These are phyloP conservation scores for Zaprionus davidi DNA, from an alignment of 1,140 invertebrate genomes.

Conservation along the genomic window DNA sequence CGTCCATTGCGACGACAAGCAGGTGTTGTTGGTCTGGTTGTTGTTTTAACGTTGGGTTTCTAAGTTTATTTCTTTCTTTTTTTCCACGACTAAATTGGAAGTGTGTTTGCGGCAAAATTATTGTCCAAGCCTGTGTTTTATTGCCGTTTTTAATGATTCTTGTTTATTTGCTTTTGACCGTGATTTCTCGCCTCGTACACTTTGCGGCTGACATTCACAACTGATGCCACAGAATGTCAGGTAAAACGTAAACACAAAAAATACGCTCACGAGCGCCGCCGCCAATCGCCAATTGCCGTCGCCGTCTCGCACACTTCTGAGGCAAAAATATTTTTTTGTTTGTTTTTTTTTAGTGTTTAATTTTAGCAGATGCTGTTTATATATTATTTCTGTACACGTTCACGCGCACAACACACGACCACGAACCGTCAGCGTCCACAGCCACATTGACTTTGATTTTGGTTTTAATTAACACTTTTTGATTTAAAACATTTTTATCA, in stretches of 20 bases:
- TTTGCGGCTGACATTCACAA: conserved; percentile 69
- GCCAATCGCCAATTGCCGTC: conserved; percentile 48
- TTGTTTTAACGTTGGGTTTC: not conserved
- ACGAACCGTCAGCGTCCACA: conserved; percentile 69
- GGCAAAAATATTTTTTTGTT: conserved; percentile 14
- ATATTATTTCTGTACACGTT: conserved; percentile 42
- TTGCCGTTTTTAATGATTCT: conserved; percentile 63
- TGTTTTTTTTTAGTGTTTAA: conserved; percentile 29
- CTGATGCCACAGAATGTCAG: conserved; percentile 60
- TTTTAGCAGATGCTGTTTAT: conserved; percentile 38
- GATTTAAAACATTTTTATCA: conserved; percentile 82
- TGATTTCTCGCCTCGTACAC: conserved; percentile 68
- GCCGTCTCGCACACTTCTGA: conserved; percentile 46
- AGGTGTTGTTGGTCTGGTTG: conserved; percentile 15
- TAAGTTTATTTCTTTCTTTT: conserved; percentile 14
- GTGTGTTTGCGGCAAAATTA: conserved; percentile 24
- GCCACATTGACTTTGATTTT: conserved; percentile 80
- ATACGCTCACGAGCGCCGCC: conserved; percentile 54
- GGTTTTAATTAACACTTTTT: conserved; percentile 80
- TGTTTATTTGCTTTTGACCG: conserved; percentile 77
- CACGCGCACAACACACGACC: conserved; percentile 62
- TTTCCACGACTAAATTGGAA: conserved; percentile 33
- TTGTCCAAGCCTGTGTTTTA: conserved; percentile 60
- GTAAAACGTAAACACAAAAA: conserved; percentile 65
- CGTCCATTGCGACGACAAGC: conserved; percentile 83